Base-by-base conservation (phyloP, 2,888 invertebrate species). In the Anorthoa munda region DNA sequence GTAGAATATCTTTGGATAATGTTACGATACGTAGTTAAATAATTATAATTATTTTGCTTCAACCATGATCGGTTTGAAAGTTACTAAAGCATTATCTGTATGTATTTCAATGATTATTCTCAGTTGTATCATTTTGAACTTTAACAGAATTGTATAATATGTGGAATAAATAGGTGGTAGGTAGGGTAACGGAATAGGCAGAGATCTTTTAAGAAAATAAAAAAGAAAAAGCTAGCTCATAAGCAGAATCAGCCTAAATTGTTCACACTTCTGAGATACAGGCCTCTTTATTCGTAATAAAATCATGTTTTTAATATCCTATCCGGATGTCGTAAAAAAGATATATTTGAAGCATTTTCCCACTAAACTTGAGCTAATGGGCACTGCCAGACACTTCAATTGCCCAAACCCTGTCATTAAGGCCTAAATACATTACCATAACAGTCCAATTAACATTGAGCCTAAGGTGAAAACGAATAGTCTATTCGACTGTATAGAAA, bases 261-360 rank as follows among this genome's bases (percentile, higher is more conserved):
- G 7, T 31, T 31, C 31, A 31, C 31, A 31, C 31, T 31, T 31
- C 31, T 31, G 31, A 7, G 31, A 31, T 31, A 7, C 31, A 31
- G 31, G 7, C 5, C 31, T 31, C 1, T 31, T 7, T 31, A 13
- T 21, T 26, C 4, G n/a, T 11, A 45, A 21, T 18, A 66, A 61
- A 61, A 21, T 1, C 4, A 46, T 5, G 46, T 58, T 45, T 9
- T 9, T 9, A 31, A 13, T 68, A 15, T 45, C 26, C 46, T 15
- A 48, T 1, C 21, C 55, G 55, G 60, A 68, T 68, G 31, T 68
- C 68, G 31, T 60, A 69, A 75, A 31, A 60, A 64, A 75, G 23
- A 69, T 75, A n/a, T 69, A 61, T 50, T 45, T 51, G 39, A 21
- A 45, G 17, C 21, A 65, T 45, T 68, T 46, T 4, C 2, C 4